phyloP scores from a whole-genome alignment of 2,113 vertebrate species.

The Dicerorhinus sumatrensis region DNA sequence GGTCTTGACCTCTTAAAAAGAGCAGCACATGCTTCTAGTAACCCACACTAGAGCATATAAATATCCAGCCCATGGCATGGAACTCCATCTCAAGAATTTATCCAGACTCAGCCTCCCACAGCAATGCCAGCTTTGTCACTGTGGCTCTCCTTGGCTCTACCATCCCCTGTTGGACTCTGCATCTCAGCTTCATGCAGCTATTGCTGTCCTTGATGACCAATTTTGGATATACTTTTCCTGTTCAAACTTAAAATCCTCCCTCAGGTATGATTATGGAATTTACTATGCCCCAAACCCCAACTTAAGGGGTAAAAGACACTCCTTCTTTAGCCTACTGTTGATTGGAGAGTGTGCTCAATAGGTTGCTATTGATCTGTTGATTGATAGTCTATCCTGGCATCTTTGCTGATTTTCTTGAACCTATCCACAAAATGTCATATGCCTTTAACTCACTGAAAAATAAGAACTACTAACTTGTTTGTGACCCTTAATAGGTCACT shows the following conservation, averaged over 20 bases:
- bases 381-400: neutral
- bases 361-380: neutral
- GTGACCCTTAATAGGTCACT: neutral
- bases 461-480: neutral
- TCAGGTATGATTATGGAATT: neutral
- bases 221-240: neutral
- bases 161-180: neutral
- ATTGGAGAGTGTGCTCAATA: neutral
- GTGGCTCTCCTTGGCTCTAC: neutral
- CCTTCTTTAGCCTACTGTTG: neutral
- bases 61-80: neutral
- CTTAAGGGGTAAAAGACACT: neutral
- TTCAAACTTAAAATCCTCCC: slow-evolving; percentile 13
- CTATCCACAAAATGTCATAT: neutral
- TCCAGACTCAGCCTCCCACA: neutral
- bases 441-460: neutral
- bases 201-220: neutral
- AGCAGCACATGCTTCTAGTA: neutral
- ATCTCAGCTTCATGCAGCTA: neutral
- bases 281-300: neutral
- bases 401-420: slow-evolving; percentile 6
- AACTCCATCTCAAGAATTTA: neutral
- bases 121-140: neutral
- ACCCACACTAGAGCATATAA: too few relatives aligned
- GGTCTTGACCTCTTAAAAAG: neutral